Percentiles rank a stretch among this genome's conserved stretches.
Evolutionary conservation across 2,797 vertebrate genomes (phyloP).

Genomic region (Cottoperca gobio): DNA sequence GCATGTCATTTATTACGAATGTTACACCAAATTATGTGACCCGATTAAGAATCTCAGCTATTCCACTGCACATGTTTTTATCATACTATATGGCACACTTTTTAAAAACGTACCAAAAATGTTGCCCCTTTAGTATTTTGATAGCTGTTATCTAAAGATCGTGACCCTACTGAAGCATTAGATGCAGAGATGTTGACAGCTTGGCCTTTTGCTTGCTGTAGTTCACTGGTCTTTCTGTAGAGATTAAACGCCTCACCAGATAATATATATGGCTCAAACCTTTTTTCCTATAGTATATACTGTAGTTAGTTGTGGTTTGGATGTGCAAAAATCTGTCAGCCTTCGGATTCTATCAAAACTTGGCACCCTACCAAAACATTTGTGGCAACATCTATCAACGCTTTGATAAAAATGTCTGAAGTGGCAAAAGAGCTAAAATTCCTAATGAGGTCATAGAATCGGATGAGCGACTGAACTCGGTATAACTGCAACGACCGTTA

Average conservation of each 20-base stretch:
- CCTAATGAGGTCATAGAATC: neutral
- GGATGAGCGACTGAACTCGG: neutral
- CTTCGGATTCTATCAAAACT: neutral
- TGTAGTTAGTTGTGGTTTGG: too few relatives aligned
- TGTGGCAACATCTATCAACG: neutral
- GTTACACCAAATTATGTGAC: too few relatives aligned
- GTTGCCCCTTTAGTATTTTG: neutral
- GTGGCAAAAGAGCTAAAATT: neutral
- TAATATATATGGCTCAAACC: neutral
- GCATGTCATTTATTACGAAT: too few relatives aligned
- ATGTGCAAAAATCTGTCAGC: too few relatives aligned
- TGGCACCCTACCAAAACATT: neutral
- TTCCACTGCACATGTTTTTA: too few relatives aligned
- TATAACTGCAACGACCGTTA: neutral
- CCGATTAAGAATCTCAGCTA: too few relatives aligned
- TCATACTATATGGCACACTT: too few relatives aligned
- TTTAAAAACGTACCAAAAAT: too few relatives aligned
- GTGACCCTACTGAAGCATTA: neutral
- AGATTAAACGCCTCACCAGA: neutral
- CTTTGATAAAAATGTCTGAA: neutral
- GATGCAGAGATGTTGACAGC: neutral
- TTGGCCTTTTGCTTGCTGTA: neutral
- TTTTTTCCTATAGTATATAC: too few relatives aligned
- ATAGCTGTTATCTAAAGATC: neutral
- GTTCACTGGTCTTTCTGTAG: neutral